These are phyloP conservation scores for Acanthurus tractus DNA, from an alignment of 2,797 vertebrate genomes.

Conservation along the genomic window DNA sequence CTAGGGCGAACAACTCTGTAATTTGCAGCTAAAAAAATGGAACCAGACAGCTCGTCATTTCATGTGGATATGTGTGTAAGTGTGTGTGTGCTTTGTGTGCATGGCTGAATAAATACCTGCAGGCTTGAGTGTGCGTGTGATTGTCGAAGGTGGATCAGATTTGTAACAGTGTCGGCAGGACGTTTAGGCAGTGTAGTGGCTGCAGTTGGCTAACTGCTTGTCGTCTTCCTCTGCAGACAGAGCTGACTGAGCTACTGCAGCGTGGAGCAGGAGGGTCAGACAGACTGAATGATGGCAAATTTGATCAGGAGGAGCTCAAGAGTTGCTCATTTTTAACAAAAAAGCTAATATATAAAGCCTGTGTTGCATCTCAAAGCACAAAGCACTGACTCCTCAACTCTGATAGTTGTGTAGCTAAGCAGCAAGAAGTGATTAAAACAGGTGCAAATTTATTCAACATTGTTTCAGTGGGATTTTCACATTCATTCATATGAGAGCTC, in stretches of 20 bases:
- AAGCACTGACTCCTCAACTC: not conserved
- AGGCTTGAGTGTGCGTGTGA: not conserved
- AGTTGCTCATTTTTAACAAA: not conserved
- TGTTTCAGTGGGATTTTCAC: not conserved
- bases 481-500: too few relatives aligned
- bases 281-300: not conserved
- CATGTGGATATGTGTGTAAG: not conserved
- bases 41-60: conserved; percentile 23
- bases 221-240: not conserved
- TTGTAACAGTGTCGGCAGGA: not conserved
- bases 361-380: not conserved
- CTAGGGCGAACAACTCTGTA: conserved; percentile 50
- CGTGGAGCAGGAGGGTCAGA: not conserved
- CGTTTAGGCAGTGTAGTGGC: not conserved
- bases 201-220: not conserved
- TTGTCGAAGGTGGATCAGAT: conserved; percentile 7
- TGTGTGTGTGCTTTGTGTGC: conserved; percentile 4
- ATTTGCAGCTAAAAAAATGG: conserved; percentile 42
- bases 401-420: not conserved
- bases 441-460: not conserved
- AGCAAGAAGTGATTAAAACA: not conserved
- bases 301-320: not conserved
- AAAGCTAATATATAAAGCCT: not conserved
- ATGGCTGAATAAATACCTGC: not conserved
- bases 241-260: not conserved